phyloP scores from a whole-genome alignment of 2,113 vertebrate genomes.

The Phaethornis superciliosus region DNA sequence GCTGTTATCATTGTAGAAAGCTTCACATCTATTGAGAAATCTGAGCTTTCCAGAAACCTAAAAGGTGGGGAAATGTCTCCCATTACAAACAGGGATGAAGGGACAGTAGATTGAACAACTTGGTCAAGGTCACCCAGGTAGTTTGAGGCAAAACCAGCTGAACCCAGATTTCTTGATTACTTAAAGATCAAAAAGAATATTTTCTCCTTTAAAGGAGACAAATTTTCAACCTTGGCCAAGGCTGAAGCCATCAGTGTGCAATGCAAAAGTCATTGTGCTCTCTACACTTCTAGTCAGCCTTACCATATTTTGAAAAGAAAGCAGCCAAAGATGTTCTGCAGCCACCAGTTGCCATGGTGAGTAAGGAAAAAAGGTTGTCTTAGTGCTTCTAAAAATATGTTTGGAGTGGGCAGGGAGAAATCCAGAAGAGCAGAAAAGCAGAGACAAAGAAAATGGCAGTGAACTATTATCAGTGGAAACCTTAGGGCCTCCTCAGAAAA shows the following conservation, averaged over 20 bases:
- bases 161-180: not conserved
- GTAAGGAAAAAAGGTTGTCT: not conserved
- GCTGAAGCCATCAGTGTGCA: not conserved
- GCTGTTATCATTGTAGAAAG: not conserved
- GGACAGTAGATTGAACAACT: not conserved
- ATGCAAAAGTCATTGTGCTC: not conserved
- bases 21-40: not conserved
- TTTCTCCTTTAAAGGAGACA: not conserved
- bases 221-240: not conserved
- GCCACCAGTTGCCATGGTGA: conserved; percentile 49
- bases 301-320: not conserved
- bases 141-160: not conserved
- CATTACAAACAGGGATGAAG: not conserved
- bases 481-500: not conserved
- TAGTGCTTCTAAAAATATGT: conserved; percentile 12
- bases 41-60: not conserved
- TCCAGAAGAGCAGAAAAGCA: not conserved
- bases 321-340: not conserved
- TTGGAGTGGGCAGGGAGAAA: not conserved
- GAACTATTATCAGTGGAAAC: not conserved
- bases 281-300: not conserved
- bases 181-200: not conserved
- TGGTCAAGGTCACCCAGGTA: not conserved
- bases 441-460: not conserved
- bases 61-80: not conserved